phyloP scores from a whole-genome alignment of 2,888 invertebrate genomes.

The Oasisia sp. region DNA sequence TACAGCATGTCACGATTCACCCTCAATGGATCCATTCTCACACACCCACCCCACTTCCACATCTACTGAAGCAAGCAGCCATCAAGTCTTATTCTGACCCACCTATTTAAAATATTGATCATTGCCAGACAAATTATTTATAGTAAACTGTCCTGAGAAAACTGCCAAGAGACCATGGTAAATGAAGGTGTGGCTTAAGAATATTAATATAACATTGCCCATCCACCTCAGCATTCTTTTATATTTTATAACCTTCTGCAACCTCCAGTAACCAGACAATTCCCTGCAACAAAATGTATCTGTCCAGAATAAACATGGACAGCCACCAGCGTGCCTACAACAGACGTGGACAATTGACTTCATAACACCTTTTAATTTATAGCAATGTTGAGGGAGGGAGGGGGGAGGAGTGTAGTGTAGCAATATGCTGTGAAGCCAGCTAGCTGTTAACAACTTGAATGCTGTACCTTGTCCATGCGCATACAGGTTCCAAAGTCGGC shows the following conservation, averaged over 20 bases:
- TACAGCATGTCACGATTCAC: too few relatives aligned
- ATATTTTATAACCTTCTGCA: neutral
- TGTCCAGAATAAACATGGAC: too few relatives aligned
- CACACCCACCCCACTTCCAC: neutral
- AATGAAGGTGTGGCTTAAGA: neutral
- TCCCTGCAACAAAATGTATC: too few relatives aligned
- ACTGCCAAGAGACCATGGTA: neutral
- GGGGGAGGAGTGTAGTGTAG: too few relatives aligned
- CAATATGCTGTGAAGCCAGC: neutral
- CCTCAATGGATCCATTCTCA: too few relatives aligned
- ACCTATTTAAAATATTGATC: constrained; percentile 1
- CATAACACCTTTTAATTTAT: too few relatives aligned
- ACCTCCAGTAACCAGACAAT: too few relatives aligned
- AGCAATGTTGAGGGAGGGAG: too few relatives aligned
- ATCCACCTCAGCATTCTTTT: neutral
- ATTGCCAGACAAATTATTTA: neutral
- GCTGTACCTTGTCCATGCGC: constrained; percentile 86
- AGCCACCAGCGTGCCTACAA: too few relatives aligned
- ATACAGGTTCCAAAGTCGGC: constrained; percentile 99
- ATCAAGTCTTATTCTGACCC: neutral
- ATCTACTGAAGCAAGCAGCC: neutral
- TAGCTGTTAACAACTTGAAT: too few relatives aligned
- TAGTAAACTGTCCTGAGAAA: neutral
- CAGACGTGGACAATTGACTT: too few relatives aligned
- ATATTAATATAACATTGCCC: neutral